Evolutionary conservation across 1,140 invertebrate species (phyloP), one percentile per base, ranked within the genome.

Genomic region (Apis florea): DNA sequence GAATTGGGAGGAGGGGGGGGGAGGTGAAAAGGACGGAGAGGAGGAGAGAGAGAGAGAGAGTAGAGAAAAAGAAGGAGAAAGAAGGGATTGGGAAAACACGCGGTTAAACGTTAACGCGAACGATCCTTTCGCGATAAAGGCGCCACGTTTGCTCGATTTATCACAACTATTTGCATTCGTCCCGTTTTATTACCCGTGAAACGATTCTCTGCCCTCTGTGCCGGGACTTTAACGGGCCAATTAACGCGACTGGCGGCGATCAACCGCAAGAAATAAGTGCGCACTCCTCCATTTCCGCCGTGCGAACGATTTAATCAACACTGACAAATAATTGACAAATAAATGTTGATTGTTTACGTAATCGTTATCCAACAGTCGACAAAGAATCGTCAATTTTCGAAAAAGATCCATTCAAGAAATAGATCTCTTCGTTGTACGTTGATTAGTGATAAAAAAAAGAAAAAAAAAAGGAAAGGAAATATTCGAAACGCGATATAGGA

Each of bases 141-240:
- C 76, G 40, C 1, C 49, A 9, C 40, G 54, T n/a, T 67, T 56
- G n/a, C 19, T 12, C 51, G 53, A 68, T 78, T 72, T 72, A 73
- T 73, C 24, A 49, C 51, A 17, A 66, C 66, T n/a, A 67, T 82
- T 76, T 63, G 31, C 17, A 61, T 59, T 58, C 24, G 31, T 58
- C 9, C 12, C 4, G 58, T 80, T 80, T 80, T 85, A 80, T 56
- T 51, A 31, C 63, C 73, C 61, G 54, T 53, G 24, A 61, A 82
- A 59, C 17, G 51, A 12, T 47, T 53, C 24, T 19, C 31, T 21
- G 15, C 12, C 11, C 0, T 12, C 17, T 2, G 10, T 26, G 4
- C 8, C 40, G 2, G 17, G 31, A 70, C 71, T 85, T 85, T 72
- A 83, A 80, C 51, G 40, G 49, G 64, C 69, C 82, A 86, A 87